A percentile compares a stretch with the other conserved stretches of the same genome.
Evolutionary conservation across 2,888 invertebrate genomes (phyloP).

Genomic region (Barypeithes pellucidus): DNA sequence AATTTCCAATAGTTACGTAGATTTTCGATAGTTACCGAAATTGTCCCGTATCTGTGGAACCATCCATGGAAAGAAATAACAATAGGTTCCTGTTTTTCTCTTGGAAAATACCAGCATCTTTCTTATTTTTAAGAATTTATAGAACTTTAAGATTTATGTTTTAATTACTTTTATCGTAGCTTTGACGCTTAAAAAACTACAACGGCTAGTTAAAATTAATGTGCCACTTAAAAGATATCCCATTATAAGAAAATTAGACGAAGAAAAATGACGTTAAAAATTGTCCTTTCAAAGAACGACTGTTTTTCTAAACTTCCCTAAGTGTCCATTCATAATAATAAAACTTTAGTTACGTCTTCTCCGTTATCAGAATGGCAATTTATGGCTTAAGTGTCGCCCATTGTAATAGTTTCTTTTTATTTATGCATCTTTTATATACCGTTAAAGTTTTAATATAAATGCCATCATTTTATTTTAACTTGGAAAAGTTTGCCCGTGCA

Average conservation of each 20-base stretch:
- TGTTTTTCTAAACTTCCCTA: not conserved
- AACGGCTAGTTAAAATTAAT: not conserved
- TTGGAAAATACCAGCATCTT: too few relatives aligned
- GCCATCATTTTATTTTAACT: not conserved
- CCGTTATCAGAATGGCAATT: not conserved
- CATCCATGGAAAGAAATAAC: too few relatives aligned
- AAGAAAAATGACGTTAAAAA: slow-evolving; percentile 1
- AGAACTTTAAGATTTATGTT: not conserved
- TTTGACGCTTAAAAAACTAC: not conserved
- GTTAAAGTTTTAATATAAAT: not conserved
- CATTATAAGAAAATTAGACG: not conserved
- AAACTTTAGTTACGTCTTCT: not conserved
- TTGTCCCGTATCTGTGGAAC: too few relatives aligned
- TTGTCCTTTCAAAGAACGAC: not conserved
- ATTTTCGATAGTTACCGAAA: too few relatives aligned
- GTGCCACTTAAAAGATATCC: not conserved
- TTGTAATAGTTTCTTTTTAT: not conserved
- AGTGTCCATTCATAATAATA: not conserved
- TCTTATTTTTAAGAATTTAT: too few relatives aligned
- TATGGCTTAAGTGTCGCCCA: not conserved
- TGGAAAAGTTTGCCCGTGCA: too few relatives aligned
- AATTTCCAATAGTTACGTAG: too few relatives aligned
- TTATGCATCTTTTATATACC: not conserved
- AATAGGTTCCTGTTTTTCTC: too few relatives aligned
- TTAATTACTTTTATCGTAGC: not conserved